Base-by-base conservation (phyloP, 2,113 vertebrate species). In the Zosterops lateralis region DNA sequence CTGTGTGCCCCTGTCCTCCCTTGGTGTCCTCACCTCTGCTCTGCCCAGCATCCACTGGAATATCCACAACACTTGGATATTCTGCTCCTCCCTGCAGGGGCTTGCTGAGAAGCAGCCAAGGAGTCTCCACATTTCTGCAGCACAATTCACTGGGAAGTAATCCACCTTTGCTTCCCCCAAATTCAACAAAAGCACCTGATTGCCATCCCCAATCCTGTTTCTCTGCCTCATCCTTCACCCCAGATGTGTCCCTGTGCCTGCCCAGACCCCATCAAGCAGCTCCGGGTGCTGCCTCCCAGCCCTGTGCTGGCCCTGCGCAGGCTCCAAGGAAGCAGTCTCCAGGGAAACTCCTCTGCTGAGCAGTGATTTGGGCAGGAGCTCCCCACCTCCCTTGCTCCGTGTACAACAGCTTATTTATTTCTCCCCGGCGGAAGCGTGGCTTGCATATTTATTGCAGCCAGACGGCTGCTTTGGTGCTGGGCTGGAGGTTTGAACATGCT, bases 291-390 rank as follows among this genome's bases (percentile, higher is more conserved):
- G 72, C 82, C 31, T 71, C 68, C 77, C 22, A 25, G 51, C 68
- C 58, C 79, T 13, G 45, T 47, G 82, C 70, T 7, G 7, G 73
- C 68, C n/a, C n/a, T 3, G 4, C 4, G 3, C 61, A 51, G 77
- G 42, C 92, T 91, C 74, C 0, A 0, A 56, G 74, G 78, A 44
- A 57, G 53, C 86, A 80, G 79, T 61, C 86, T 80, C 92, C 10
- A 5, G 88, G 91, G 89, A 94, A 94, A 85, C 86, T 76, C 75
- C 62, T 82, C 79, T 72, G 71, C 83, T 7, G n/a, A 85, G 85
- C 76, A 57, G 67, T 26, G 74, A 91, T 90, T 90, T 76, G 71
- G 85, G 67, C 92, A 92, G 92, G 83, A 95, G 79, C 75, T 94
- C 92, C 86, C 94, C 90, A 82, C 94, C 90, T 95, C 78, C 89